Evolutionary conservation across 2,113 vertebrate genomes (phyloP).

Genomic region (Dolichotis patagonum): DNA sequence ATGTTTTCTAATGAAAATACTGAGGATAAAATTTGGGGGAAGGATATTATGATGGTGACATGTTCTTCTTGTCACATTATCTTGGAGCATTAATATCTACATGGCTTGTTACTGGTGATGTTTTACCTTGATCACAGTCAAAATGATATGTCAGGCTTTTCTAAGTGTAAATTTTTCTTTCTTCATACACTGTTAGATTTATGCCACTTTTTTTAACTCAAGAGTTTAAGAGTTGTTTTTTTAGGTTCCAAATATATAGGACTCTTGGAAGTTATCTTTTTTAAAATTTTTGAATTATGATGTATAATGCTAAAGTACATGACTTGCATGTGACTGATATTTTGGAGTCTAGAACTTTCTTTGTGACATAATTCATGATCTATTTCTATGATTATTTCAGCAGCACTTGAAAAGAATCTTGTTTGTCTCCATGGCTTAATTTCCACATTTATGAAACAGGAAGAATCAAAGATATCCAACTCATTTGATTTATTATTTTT

Average conservation of each 20-base stretch:
- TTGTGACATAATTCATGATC: conserved; percentile 2
- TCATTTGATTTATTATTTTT: conserved; percentile 51
- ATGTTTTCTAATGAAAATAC: background rate
- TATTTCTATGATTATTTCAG: conserved; percentile 40
- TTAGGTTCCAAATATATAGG: conserved; percentile 35
- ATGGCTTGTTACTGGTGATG: background rate
- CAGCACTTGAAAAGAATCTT: conserved; percentile 45
- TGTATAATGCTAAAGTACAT: background rate
- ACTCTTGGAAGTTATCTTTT: background rate
- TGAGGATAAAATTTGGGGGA: background rate
- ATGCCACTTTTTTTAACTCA: background rate
- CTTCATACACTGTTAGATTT: background rate
- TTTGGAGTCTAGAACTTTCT: conserved; percentile 32
- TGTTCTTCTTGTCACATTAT: background rate
- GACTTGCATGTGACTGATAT: background rate
- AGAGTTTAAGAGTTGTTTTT: background rate
- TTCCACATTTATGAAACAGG: conserved; percentile 49
- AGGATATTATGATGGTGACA: background rate
- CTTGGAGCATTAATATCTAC: too few species aligned
- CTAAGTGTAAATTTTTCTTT: background rate
- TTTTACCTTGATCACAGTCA: background rate
- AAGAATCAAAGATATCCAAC: conserved; percentile 42
- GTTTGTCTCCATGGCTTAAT: conserved; percentile 50
- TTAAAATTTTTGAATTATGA: conserved; percentile 46
- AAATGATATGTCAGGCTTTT: background rate